phyloP scores from a whole-genome alignment of 2,888 invertebrate species.

The Sthenelais limicola region DNA sequence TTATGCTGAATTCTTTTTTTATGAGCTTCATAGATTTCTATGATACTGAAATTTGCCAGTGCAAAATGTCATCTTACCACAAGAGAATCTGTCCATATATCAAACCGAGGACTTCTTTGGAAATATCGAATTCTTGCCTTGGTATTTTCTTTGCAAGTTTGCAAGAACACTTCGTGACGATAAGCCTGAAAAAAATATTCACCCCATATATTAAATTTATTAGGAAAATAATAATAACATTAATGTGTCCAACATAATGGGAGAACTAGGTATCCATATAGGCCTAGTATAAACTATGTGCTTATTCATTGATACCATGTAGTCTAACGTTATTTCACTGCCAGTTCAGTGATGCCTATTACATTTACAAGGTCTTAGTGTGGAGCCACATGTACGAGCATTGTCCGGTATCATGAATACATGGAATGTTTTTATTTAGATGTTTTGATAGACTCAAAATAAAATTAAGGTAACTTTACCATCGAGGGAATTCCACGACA shows the following conservation, averaged over 20 bases:
- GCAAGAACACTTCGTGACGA: constrained; percentile 21
- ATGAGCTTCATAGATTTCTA: background rate
- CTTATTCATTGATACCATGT: no score
- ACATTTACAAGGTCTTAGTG: no score
- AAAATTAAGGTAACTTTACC: constrained; percentile 72
- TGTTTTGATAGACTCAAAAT: background rate
- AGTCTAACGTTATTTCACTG: no score
- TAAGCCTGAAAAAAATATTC: constrained; percentile 12
- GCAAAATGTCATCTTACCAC: constrained; percentile 30
- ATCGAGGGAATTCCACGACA: constrained; percentile 84
- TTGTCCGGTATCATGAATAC: background rate
- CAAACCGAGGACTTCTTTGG: constrained; percentile 37
- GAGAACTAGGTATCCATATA: no score
- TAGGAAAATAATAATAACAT: no score
- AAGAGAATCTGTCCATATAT: constrained; percentile 40
- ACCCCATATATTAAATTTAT: background rate
- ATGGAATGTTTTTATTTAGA: background rate
- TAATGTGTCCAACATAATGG: no score
- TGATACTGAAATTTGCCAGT: background rate
- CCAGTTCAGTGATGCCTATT: no score
- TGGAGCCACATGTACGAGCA: no score
- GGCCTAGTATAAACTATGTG: no score
- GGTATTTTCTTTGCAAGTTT: constrained; percentile 16
- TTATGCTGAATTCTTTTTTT: background rate
- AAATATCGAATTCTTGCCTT: constrained; percentile 33